These are phyloP conservation scores for Agonopterix heracliana DNA, from an alignment of 2,888 invertebrate genomes.

Conservation along the genomic window DNA sequence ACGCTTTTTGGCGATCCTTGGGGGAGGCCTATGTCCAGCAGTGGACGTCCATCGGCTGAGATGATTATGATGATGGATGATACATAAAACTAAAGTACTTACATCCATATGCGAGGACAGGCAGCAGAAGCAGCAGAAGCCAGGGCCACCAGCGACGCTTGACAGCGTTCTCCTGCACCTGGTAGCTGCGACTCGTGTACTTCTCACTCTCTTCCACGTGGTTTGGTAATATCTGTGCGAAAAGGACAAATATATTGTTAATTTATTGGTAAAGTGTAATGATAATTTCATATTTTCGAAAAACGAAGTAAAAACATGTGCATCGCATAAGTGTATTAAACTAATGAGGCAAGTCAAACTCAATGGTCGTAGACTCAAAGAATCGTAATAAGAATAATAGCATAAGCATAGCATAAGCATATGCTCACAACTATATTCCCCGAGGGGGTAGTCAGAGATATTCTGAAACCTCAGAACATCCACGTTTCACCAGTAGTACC, in stretches of 20 bases:
- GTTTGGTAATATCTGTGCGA: slow-evolving; percentile 43
- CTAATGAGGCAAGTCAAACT: too few relatives aligned
- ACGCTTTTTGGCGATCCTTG: too few relatives aligned
- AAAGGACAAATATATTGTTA: background rate
- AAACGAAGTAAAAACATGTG: too few relatives aligned
- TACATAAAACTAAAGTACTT: slow-evolving; percentile 30
- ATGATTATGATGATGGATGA: too few relatives aligned
- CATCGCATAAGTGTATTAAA: too few relatives aligned
- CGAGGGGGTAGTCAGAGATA: too few relatives aligned
- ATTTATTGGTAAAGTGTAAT: background rate
- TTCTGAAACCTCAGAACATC: too few relatives aligned
- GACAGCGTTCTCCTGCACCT: slow-evolving; percentile 11
- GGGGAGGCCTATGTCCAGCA: background rate
- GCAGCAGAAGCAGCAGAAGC: slow-evolving; percentile 50
- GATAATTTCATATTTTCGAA: background rate
- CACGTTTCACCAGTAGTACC: too few relatives aligned
- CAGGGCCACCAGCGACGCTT: slow-evolving; percentile 59
- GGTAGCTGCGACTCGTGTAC: slow-evolving; percentile 25
- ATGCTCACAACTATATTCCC: too few relatives aligned
- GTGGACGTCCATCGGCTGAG: background rate
- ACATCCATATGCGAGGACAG: slow-evolving; percentile 59
- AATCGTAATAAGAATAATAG: too few relatives aligned
- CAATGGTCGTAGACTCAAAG: too few relatives aligned
- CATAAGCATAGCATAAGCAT: too few relatives aligned
- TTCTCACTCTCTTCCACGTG: slow-evolving; percentile 35